A percentile compares a stretch with the other conserved stretches of the same genome.
phyloP scores from a whole-genome alignment of 2,797 vertebrate species.

The Atherinosoma microstoma region DNA sequence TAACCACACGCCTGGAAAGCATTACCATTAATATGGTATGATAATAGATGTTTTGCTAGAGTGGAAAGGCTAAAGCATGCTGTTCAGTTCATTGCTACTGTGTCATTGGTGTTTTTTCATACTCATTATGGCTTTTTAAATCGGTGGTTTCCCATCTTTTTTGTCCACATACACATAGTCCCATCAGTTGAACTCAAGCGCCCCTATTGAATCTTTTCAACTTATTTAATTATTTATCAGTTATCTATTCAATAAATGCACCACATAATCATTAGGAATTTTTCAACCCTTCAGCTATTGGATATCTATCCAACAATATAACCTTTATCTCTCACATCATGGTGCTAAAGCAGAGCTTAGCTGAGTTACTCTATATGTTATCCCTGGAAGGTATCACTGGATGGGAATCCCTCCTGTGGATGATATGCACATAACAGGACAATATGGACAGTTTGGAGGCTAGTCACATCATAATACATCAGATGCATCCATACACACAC shows the following conservation, averaged over 20 bases:
- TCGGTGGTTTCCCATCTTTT: neutral
- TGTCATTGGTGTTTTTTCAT: neutral
- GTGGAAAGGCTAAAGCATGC: neutral
- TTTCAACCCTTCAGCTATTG: neutral
- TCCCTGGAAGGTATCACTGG: neutral
- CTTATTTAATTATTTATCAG: neutral
- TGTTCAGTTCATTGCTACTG: neutral
- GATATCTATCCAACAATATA: neutral
- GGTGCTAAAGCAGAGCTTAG: slow-evolving; percentile 5
- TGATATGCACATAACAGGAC: slow-evolving; percentile 12
- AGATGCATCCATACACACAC: slow-evolving; percentile 27
- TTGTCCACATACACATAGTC: neutral
- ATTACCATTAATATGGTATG: slow-evolving; percentile 1
- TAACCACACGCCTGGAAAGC: neutral
- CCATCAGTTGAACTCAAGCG: neutral
- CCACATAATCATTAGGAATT: neutral
- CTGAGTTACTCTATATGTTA: neutral
- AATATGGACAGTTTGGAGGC: slow-evolving; percentile 32
- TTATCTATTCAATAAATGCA: neutral
- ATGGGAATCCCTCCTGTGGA: slow-evolving; percentile 12
- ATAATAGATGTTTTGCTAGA: neutral
- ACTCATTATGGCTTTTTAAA: neutral
- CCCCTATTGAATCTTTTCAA: neutral
- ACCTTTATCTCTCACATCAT: neutral
- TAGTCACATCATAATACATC: slow-evolving; percentile 53